A percentile compares a stretch with the other conserved stretches of the same genome.
Evolutionary conservation across 2,888 invertebrate genomes (phyloP).

Genomic region (Cantharis rustica): DNA sequence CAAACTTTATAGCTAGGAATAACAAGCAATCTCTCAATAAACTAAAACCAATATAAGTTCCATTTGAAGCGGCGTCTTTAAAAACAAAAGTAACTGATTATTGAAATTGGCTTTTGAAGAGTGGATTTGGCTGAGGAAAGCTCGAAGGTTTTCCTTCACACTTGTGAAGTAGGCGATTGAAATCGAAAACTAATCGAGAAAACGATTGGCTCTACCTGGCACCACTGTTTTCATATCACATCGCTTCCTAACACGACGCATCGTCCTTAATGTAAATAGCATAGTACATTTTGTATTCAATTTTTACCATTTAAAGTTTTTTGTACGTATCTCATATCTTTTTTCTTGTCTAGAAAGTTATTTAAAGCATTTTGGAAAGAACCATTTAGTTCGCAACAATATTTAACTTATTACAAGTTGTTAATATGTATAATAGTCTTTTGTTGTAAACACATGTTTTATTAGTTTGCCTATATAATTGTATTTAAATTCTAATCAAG

Average conservation of each 20-base stretch:
- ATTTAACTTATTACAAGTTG: background rate
- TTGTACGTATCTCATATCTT: background rate
- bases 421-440: background rate
- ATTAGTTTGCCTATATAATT: background rate
- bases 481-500: background rate
- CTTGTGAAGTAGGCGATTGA: conserved; percentile 27
- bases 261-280: conserved; percentile 10
- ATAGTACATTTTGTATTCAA: background rate
- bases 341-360: background rate
- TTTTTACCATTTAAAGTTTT: background rate
- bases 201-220: conserved; percentile 28
- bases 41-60: conserved; percentile 29
- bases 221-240: conserved; percentile 20
- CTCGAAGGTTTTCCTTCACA: conserved; percentile 26
- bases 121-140: conserved; percentile 18
- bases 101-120: conserved; percentile 28
- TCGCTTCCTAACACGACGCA: conserved; percentile 7
- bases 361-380: background rate
- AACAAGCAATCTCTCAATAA: conserved; percentile 15
- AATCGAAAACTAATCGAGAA: conserved; percentile 32
- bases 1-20: conserved; percentile 12
- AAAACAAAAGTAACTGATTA: conserved; percentile 31
- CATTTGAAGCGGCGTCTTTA: conserved; percentile 22
- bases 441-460: background rate
- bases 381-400: background rate